Base-by-base conservation (phyloP, 2,888 invertebrate species). In the Epirrhoe alternata region DNA sequence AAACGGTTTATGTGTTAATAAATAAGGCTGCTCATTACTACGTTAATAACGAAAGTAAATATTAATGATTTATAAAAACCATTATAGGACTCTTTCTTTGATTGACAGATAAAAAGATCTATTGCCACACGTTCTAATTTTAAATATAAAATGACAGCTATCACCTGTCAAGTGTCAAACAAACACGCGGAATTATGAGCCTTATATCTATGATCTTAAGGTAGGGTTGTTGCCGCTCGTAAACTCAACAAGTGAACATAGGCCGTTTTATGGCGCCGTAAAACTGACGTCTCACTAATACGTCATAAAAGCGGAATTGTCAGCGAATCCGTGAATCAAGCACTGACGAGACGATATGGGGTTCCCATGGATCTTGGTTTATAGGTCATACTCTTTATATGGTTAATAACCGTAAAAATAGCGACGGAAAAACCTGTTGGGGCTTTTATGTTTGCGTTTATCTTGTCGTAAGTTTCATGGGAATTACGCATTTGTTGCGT, bases 241-340 rank as follows among this genome's bases (percentile, higher is more conserved):
- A 81, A 85, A 84, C 85, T 89, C 90, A 90, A 90, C 90, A 90
- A 90, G 90, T 90, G 90, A 86, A 82, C 87, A 88, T 88, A 88
- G 87, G 87, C 83, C 84, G 83, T 74, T 89, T 90, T 90, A 90
- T 83, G 87, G 64, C 71, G 78, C 79, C 82, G 81, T 90, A 90
- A 90, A 90, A 82, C 82, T 72, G 84, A 84, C 90, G 83, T 86
- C 90, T 90, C 85, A 90, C 89, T 90, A 88, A 88, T 89, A 88
- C 86, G 85, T 89, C 89, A 90, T 90, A 89, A 89, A 89, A 68
- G 64, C 73, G 79, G 78, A 81, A 80, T 81, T 81, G 74, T 73
- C 71, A 68, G 71, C 70, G 75, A 69, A 73, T 73, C 71, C 74
- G 63, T 70, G 72, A 68, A 67, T 66, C 69, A 68, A 77, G 74